Conservation (phyloP, 2,888 invertebrate genomes). For the Ctenicera cuprea region DNA sequence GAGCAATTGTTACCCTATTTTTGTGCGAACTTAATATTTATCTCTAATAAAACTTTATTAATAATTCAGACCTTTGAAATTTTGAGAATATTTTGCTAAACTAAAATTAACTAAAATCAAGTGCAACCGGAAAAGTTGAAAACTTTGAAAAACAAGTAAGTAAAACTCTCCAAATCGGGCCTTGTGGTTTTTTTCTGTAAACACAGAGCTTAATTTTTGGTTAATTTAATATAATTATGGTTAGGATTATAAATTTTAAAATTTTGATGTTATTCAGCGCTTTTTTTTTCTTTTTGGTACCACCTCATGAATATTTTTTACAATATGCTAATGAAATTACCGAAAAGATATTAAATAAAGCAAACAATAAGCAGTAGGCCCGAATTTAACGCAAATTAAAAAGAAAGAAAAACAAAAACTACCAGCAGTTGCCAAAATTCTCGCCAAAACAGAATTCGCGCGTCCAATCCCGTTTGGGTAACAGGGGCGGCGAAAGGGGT, state of each 20-base stretch:
- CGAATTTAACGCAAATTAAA: slow-evolving; percentile 50
- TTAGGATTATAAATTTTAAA: no score
- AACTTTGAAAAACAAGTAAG: neutral
- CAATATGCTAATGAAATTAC: neutral
- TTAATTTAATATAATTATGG: no score
- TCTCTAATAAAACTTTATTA: neutral
- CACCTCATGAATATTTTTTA: neutral
- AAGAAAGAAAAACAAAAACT: slow-evolving; percentile 55
- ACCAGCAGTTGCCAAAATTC: slow-evolving; percentile 63
- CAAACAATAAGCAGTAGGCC: slow-evolving; percentile 42
- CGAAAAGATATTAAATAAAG: slow-evolving; percentile 31
- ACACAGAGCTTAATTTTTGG: no score
- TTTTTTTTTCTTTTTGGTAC: neutral
- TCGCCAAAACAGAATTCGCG: slow-evolving; percentile 65
- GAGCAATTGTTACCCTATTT: slow-evolving; percentile 56
- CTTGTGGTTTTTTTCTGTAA: no score
- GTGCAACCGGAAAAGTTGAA: neutral
- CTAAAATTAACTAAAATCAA: neutral
- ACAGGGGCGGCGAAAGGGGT: slow-evolving; percentile 67
- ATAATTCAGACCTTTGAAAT: neutral
- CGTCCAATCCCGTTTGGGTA: slow-evolving; percentile 64
- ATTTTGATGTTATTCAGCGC: no score
- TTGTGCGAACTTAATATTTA: slow-evolving; percentile 30
- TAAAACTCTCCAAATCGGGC: neutral
- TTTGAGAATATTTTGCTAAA: neutral